phyloP scores from a whole-genome alignment of 53 echinoderm and acorn worm species.

The Mesocentrotus franciscanus region DNA sequence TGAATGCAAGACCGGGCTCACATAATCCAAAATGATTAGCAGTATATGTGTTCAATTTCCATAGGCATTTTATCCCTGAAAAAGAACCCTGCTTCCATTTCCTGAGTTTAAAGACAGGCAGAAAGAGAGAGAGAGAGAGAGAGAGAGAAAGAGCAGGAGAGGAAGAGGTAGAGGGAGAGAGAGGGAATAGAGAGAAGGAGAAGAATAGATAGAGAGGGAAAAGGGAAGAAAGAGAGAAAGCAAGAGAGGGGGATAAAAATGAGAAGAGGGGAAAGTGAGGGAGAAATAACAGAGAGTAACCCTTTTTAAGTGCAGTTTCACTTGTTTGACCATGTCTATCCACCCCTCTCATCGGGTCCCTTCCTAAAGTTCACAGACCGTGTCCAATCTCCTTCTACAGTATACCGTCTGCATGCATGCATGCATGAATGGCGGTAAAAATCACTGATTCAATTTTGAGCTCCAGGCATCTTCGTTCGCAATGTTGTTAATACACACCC shows the following conservation, averaged over 20 bases:
- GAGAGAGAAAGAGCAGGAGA: neutral
- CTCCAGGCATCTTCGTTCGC: neutral
- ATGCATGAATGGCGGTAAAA: conserved; percentile 13
- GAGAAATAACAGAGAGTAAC: neutral
- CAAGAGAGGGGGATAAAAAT: neutral
- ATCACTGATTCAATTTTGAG: neutral
- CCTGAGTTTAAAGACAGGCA: neutral
- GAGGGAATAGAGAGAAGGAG: neutral
- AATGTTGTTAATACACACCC: neutral
- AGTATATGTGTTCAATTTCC: too few relatives aligned
- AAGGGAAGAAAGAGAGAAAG: neutral
- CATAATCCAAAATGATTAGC: too few relatives aligned
- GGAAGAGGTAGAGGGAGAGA: neutral
- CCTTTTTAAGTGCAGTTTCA: neutral
- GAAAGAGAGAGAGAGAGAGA: neutral
- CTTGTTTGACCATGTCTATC: neutral
- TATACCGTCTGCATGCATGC: neutral
- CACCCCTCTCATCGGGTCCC: neutral
- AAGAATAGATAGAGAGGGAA: neutral
- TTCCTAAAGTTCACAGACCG: neutral
- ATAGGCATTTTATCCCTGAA: too few relatives aligned
- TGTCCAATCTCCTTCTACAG: neutral
- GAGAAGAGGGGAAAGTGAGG: neutral
- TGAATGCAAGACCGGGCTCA: too few relatives aligned
- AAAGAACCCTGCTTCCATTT: too few relatives aligned